Evolutionary conservation across 2,797 vertebrate species (phyloP).

Genomic region (Heterohyrax brucei): DNA sequence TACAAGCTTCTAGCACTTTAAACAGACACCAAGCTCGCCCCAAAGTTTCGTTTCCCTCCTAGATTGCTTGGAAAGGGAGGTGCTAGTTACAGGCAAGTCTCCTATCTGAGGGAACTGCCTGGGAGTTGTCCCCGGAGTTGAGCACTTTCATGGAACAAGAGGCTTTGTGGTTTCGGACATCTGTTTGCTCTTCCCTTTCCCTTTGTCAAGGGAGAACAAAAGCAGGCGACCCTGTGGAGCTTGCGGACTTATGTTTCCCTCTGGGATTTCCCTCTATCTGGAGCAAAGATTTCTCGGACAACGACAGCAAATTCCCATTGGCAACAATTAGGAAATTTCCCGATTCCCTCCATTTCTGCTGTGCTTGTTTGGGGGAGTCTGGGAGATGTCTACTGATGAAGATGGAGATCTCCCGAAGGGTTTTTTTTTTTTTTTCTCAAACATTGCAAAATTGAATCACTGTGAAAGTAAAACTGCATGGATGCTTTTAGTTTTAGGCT

Average conservation of each 20-base stretch:
- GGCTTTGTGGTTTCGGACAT: not conserved
- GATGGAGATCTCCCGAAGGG: slow-evolving; percentile 47
- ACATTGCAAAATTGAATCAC: slow-evolving; percentile 64
- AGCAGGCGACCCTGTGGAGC: not conserved
- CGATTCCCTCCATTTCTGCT: slow-evolving; percentile 62
- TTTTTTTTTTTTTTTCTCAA: slow-evolving; percentile 57
- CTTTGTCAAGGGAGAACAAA: not conserved
- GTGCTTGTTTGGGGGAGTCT: slow-evolving; percentile 72
- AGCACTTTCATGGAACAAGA: not conserved
- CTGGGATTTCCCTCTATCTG: slow-evolving; percentile 42
- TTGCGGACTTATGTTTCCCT: slow-evolving; percentile 16
- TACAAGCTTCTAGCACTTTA: not conserved
- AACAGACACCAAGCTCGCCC: not conserved
- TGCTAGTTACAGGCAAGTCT: not conserved
- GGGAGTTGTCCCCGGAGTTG: not conserved
- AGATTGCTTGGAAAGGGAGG: not conserved
- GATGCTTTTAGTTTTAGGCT: slow-evolving; percentile 67
- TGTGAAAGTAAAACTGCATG: slow-evolving; percentile 55
- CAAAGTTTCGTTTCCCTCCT: not conserved
- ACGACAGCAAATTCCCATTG: slow-evolving; percentile 48
- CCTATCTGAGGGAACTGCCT: not conserved
- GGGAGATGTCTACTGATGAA: slow-evolving; percentile 59
- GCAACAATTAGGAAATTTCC: slow-evolving; percentile 69
- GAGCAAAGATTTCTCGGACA: slow-evolving; percentile 18
- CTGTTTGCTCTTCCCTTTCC: not conserved